phyloP scores from a whole-genome alignment of 2,888 invertebrate species.

The Eupelmus urozonus region DNA sequence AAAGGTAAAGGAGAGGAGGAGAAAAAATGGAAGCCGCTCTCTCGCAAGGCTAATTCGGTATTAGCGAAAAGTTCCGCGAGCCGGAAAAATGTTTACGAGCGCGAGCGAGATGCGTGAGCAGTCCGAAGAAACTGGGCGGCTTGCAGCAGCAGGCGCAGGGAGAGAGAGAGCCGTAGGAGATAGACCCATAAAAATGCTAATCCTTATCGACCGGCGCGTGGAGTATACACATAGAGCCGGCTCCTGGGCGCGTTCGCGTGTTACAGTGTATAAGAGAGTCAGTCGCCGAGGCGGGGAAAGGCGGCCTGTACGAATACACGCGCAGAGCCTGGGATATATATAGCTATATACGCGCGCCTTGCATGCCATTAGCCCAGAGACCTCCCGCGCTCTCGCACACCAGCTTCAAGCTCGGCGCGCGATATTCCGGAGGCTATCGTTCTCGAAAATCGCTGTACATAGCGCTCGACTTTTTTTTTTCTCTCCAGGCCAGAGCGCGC shows the following conservation, averaged over 20 bases:
- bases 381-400: constrained; percentile 64
- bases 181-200: constrained; percentile 78
- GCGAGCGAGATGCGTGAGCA: constrained; percentile 13
- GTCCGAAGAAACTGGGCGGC: constrained; percentile 26
- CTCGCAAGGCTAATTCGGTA: constrained; percentile 40
- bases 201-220: constrained; percentile 75
- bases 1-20: constrained; percentile 15
- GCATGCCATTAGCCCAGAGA: constrained; percentile 77
- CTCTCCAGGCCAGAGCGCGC: neutral
- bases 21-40: neutral
- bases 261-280: neutral
- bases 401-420: neutral
- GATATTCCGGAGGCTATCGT: neutral
- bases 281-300: constrained; percentile 9
- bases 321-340: no score
- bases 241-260: neutral
- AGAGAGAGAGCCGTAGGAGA: constrained; percentile 70
- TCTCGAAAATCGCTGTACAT: neutral
- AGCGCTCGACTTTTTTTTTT: neutral
- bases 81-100: constrained; percentile 57
- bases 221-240: constrained; percentile 27
- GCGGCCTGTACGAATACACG: constrained; percentile 61
- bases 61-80: constrained; percentile 51
- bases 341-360: constrained; percentile 65
- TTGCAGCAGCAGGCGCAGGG: constrained; percentile 59